Conservation (phyloP, 1,140 invertebrate genomes). For the Phenacoccus solenopsis region DNA sequence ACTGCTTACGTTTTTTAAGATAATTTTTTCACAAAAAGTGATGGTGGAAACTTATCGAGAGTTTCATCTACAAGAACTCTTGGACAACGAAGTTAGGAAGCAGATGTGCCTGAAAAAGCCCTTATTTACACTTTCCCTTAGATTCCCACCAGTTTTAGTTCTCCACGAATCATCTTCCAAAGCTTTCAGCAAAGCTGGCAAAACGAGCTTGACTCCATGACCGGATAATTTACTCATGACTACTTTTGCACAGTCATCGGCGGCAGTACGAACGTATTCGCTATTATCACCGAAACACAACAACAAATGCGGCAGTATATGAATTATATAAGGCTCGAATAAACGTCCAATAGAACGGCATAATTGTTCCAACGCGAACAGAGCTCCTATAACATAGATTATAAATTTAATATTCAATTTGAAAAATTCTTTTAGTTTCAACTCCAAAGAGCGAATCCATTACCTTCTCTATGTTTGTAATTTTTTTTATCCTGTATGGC, state of each 20-base stretch:
- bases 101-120: too few relatives aligned
- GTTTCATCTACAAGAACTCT: too few relatives aligned
- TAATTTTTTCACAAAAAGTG: too few relatives aligned
- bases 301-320: conserved; percentile 87
- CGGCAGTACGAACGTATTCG: conserved; percentile 79
- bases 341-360: conserved; percentile 87
- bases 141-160: conserved; percentile 95
- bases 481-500: conserved; percentile 97
- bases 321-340: conserved; percentile 97
- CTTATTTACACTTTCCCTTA: too few relatives aligned
- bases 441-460: background rate
- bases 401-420: too few relatives aligned
- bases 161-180: conserved; percentile 97
- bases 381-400: conserved; percentile 46
- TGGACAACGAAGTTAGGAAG: too few relatives aligned
- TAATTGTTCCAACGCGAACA: conserved; percentile 93
- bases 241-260: conserved; percentile 86
- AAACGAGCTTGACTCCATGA: conserved; percentile 91
- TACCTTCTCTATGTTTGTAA: conserved; percentile 79
- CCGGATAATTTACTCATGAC: conserved; percentile 94
- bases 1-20: too few relatives aligned
- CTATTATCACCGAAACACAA: conserved; percentile 92
- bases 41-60: too few relatives aligned
- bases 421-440: too few relatives aligned
- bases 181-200: conserved; percentile 76